These are phyloP conservation scores for Laspeyria flexula DNA, from an alignment of 2,888 invertebrate species.

Conservation along the genomic window DNA sequence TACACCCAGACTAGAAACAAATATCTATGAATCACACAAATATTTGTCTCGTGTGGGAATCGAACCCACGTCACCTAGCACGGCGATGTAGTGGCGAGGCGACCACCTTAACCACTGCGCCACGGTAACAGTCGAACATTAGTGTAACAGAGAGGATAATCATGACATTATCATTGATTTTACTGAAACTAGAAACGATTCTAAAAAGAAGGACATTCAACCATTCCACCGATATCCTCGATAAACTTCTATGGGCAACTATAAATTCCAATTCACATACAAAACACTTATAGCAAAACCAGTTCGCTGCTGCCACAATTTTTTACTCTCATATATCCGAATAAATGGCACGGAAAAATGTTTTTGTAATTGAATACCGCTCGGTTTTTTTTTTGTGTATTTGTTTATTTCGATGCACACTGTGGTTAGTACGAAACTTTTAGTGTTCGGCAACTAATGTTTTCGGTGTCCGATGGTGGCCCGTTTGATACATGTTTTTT, in stretches of 20 bases:
- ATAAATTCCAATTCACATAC: background rate
- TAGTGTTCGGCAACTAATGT: background rate
- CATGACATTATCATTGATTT: too few relatives aligned
- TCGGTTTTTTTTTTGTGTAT: slow-evolving; percentile 14
- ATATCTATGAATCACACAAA: too few relatives aligned
- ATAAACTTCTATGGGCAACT: background rate
- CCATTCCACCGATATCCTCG: too few relatives aligned
- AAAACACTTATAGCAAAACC: slow-evolving; percentile 2
- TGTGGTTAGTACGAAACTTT: slow-evolving; percentile 10
- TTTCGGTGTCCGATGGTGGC: background rate
- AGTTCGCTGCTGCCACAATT: slow-evolving; percentile 35
- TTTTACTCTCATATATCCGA: slow-evolving; percentile 40
- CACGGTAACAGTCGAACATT: too few relatives aligned
- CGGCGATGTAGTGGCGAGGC: too few relatives aligned
- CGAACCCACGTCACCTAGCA: too few relatives aligned
- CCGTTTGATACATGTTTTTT: background rate
- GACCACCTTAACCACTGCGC: too few relatives aligned
- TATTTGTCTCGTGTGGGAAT: too few relatives aligned
- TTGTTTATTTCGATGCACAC: slow-evolving; percentile 5
- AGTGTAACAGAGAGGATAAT: too few relatives aligned
- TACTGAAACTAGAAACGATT: too few relatives aligned
- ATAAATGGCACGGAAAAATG: slow-evolving; percentile 46
- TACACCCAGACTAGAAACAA: too few relatives aligned
- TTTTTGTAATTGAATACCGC: slow-evolving; percentile 47
- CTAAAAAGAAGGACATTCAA: too few relatives aligned